Evolutionary conservation across 1,140 invertebrate genomes (phyloP).

Genomic region (Periplaneta americana): DNA sequence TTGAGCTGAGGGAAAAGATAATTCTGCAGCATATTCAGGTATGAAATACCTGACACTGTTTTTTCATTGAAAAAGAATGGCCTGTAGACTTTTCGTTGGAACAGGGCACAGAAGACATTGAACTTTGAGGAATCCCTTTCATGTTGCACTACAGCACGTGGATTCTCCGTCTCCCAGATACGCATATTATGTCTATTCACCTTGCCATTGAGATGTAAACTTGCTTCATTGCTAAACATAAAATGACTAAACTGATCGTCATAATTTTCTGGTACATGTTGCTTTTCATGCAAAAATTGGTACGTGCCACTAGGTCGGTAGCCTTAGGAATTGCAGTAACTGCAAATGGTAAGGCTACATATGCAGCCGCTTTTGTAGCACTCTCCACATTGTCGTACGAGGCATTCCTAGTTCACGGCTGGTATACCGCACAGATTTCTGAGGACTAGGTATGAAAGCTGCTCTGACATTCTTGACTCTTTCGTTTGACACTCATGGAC

Average conservation of each 20-base stretch:
- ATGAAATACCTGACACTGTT: not conserved
- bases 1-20: not conserved
- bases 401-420: too few relatives aligned
- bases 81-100: not conserved
- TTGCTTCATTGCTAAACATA: conserved; percentile 6
- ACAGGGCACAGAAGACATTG: conserved; percentile 14
- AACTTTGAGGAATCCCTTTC: conserved; percentile 15
- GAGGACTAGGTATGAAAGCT: too few relatives aligned
- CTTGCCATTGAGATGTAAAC: conserved; percentile 10
- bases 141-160: not conserved
- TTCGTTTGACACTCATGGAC: too few relatives aligned
- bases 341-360: too few relatives aligned
- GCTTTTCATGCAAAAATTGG: too few relatives aligned
- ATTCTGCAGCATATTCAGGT: not conserved
- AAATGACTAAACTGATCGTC: not conserved
- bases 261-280: too few relatives aligned
- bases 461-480: too few relatives aligned
- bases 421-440: too few relatives aligned
- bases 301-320: too few relatives aligned
- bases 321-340: too few relatives aligned
- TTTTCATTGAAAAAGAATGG: conserved; percentile 5
- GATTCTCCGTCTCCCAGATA: conserved; percentile 16
- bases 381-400: too few relatives aligned
- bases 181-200: conserved; percentile 17
- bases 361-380: too few relatives aligned